Evolutionary conservation across 2,797 vertebrate genomes (phyloP).

Genomic region (Enoplosus armatus): DNA sequence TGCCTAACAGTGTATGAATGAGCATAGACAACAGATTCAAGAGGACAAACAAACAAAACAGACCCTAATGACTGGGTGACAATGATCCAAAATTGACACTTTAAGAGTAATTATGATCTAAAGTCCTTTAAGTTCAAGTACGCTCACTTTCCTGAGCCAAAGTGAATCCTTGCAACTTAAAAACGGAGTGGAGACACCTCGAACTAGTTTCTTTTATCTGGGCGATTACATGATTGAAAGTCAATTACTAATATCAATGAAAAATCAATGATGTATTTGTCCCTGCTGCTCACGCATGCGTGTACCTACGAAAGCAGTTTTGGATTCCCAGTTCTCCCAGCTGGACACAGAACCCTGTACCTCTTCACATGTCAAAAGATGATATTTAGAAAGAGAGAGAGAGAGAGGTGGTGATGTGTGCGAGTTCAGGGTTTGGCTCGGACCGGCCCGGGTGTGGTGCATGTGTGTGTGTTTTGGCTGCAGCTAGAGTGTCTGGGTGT

Average conservation of each 20-base stretch:
- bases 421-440: slow-evolving; percentile 60
- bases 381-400: slow-evolving; percentile 54
- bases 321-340: slow-evolving; percentile 34
- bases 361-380: slow-evolving; percentile 48
- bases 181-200: neutral
- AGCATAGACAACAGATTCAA: neutral
- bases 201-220: neutral
- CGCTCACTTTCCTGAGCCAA: neutral
- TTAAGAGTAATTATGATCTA: neutral
- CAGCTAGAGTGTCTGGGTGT: slow-evolving; percentile 31
- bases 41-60: neutral
- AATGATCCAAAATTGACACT: neutral
- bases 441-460: slow-evolving; percentile 44
- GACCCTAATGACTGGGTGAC: neutral
- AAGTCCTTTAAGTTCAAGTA: neutral
- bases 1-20: neutral
- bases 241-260: slow-evolving; percentile 1
- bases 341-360: slow-evolving; percentile 26
- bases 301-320: slow-evolving; percentile 45
- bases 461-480: slow-evolving; percentile 49
- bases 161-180: slow-evolving; percentile 4
- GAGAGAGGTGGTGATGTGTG: slow-evolving; percentile 68
- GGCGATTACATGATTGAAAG: neutral
- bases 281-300: neutral
- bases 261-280: neutral